These are phyloP conservation scores for Ageneiosus marmoratus DNA, from an alignment of 2,113 vertebrate genomes.

Conservation along the genomic window DNA sequence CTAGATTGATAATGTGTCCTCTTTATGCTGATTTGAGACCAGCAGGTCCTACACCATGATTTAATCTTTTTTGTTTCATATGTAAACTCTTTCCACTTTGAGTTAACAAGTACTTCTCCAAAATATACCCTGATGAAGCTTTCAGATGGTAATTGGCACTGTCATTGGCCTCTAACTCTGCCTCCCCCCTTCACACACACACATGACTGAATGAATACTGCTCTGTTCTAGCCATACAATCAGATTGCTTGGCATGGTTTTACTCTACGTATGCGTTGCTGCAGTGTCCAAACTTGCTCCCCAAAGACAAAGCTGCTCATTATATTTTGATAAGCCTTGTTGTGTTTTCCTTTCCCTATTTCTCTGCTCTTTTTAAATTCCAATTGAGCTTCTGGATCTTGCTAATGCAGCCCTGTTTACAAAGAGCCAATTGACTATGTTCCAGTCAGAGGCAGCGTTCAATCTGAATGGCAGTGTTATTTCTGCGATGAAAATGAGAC, in stretches of 20 bases:
- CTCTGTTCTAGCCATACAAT: conserved; percentile 28
- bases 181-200: conserved; percentile 16
- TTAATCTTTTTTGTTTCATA: not conserved
- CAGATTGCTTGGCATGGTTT: conserved; percentile 17
- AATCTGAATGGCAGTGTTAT: not conserved
- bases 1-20: not conserved
- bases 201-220: conserved; percentile 14
- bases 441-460: not conserved
- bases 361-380: not conserved
- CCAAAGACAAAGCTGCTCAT: not conserved
- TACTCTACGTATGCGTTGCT: not conserved
- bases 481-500: conserved; percentile 1
- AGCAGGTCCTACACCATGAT: not conserved
- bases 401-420: conserved; percentile 15
- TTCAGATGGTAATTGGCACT: not conserved
- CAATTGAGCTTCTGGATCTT: not conserved
- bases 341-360: not conserved
- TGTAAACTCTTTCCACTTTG: not conserved
- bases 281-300: conserved; percentile 7
- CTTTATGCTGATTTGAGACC: conserved; percentile 5
- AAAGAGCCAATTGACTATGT: conserved; percentile 15
- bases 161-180: too few relatives aligned
- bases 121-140: not conserved
- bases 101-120: not conserved
- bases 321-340: conserved; percentile 20